Base-by-base conservation (phyloP, 2,113 vertebrate genomes). In the Ptilonorhynchus violaceus region DNA sequence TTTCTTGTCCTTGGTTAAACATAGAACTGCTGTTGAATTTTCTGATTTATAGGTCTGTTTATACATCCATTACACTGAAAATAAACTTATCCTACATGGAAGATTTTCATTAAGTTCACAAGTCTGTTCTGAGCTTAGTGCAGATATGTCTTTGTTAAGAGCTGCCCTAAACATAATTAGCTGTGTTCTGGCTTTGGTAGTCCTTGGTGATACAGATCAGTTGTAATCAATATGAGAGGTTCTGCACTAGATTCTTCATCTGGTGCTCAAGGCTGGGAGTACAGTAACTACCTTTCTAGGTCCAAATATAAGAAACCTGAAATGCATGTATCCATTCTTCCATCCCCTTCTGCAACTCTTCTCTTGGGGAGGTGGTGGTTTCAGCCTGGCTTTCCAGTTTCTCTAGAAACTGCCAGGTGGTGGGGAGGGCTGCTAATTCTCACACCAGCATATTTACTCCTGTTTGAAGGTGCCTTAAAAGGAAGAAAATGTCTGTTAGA, bases 1-100 rank as follows among this genome's bases (percentile, higher is more conserved):
- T 80, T 47, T 33, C 63, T 80, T 95, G 78, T 76, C 79, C 39
- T 89, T 75, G 56, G 64, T 92, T 97, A 89, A 92, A 86, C 64
- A 81, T 70, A 91, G 78, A 92, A 69, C n/a, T 79, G n/a, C 58
- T 81, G 68, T 56, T 86, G 56, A 69, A 44, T 88, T 69, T 93
- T 89, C 28, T 73, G n/a, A 15, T 88, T 92, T 86, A 42, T 46
- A 77, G 59, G 42, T 41, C 35, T 89, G 58, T 78, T 90, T 77
- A 37, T 82, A 31, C 11, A 79, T 86, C 53, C 31, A 66, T 93
- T 94, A 83, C 64, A 42, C 70, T 90, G 80, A 88, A 96, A 88
- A 92, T 83, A 84, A 80, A 49, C 62, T 76, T 74, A 27, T 47
- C 39, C 46, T 91, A 39, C 2, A 5, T 46, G 69, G 47, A 66